Base-by-base conservation (phyloP, 1,140 invertebrate species). In the Hormaphis cornu region DNA sequence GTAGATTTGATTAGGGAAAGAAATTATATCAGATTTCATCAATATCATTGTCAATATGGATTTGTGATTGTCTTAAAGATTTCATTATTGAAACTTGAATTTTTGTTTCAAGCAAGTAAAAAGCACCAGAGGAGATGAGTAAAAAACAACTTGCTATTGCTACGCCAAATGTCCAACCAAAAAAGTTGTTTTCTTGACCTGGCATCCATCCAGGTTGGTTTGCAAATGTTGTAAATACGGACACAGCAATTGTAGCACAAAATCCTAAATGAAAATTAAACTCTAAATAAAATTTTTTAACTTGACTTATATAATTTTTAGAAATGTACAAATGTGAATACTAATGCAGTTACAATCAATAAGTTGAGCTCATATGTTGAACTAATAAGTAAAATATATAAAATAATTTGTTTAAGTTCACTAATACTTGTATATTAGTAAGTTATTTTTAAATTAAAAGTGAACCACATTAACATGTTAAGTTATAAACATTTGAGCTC, bases 161-260 rank as follows among this genome's bases (percentile, higher is more conserved):
- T 9, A 97, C 78, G 8, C 86, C 87, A 77, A 93, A 97, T 0
- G 93, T 93, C 92, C 93, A 97, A 18, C 91, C 93, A 61, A 97
- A 86, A 79, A 88, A 95, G 78, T 96, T 97, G 76, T 95, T 95
- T 10, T 89, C 86, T 73, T 95, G 92, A 70, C 90, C 89, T 2
- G 91, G 92, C 90, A 97, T 94, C 94, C 94, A 97, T 18, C 86
- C 87, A 33, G 92, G 83, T 9, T 86, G 84, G 77, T 97, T 95
- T 12, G 88, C 94, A 72, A 87, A 82, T 22, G 85, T 84, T 0
- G 92, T 95, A 80, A 97, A 98, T 4, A 97, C 81, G 66, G 97
- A 89, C 0, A 97, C 88, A 2, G 89, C 91, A 44, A 97, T 83
- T 37, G 83, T 82, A 0, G 90, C 91, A 74, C 86, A 85, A 1